Base-by-base conservation (phyloP, 2,113 vertebrate genomes). In the Stegostoma tigrinum region DNA sequence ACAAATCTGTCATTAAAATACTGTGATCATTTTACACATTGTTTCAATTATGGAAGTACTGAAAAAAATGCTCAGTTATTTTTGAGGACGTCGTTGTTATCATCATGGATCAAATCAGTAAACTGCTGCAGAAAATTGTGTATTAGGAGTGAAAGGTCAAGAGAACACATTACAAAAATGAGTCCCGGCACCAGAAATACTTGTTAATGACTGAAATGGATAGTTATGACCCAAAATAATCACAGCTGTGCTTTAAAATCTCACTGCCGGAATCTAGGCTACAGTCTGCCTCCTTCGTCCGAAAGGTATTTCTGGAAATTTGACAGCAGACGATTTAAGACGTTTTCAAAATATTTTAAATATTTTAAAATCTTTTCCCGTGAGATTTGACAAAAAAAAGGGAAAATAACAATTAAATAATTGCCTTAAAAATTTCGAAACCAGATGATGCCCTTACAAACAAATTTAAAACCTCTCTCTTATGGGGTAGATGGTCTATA, bases 401-500 rank as follows among this genome's bases (percentile, higher is more conserved):
- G 45, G 30, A 61, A 42, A 64, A 72, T 48, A 21, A 27, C 34
- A 55, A 89, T 89, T 48, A 94, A 95, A 72, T 30, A 95, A 75
- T 95, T 95, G 52, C 68, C 72, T 48, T 52, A 34, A 93, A 95
- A 24, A n/a, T 70, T 42, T 64, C 5, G 30, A 91, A 91, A 91
- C 52, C 87, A 64, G 24, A 23, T 95, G 42, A 72, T 97, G 97
- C 97, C 97, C 97, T 98, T 98, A 97, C 97, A 96, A 96, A 97
- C 97, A 97, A 96, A 72, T 96, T 96, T 96, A 96, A 97, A 97
- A 98, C 98, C 97, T 98, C 98, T 98, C 97, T 98, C 97, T 98
- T 97, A 96, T 97, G 97, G 97, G 98, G 98, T 98, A 98, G 97
- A 97, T 98, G 97, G 97, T 97, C 97, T 98, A 98, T 98, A 98